Base-by-base conservation (phyloP, 2,888 invertebrate genomes). In the Ischnura elegans region DNA sequence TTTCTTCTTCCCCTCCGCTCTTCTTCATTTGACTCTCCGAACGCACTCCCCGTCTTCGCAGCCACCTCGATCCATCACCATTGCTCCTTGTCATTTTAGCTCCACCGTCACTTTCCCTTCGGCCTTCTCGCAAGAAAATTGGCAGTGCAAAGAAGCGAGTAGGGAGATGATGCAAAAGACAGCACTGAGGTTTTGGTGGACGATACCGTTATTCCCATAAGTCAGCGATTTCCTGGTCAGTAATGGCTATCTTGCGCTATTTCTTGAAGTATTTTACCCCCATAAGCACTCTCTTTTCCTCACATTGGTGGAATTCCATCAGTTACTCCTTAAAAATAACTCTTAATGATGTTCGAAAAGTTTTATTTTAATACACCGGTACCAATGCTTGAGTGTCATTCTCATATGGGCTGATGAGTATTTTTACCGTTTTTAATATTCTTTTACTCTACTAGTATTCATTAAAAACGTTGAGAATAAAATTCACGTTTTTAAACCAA, bases 51-150 rank as follows among this genome's bases (percentile, higher is more conserved):
- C 29, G 36, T 16, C 76, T 36, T 76, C 76, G 29, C 10, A 76
- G 36, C 36, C 29, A 36, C 36, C n/a, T 76, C 76, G 76, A 76
- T 76, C 76, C 76, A 76, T 76, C 76, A 25, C 76, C 76, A 76
- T 76, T 76, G 29, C 61, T 76, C 36, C 29, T 76, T 76, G 76
- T 76, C 76, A 76, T 76, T 76, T 25, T 6, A 10, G 0, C 36
- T 76, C 76, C 36, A 2, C 10, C 29, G 29, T 29, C 29, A 2
- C 29, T 36, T 36, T 36, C 76, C 4, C 76, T 0, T 10, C 10
- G 13, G 76, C 13, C 76, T 10, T 36, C 36, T 76, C 76, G 29
- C 0, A 76, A 10, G 36, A 36, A 76, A 76, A 36, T 76, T 36
- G 76, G 29, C 76, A 76, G 5, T 76, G 76, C 29, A 76, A 76